Conservation (phyloP, 2,888 invertebrate genomes). For the Hesperia comma region DNA sequence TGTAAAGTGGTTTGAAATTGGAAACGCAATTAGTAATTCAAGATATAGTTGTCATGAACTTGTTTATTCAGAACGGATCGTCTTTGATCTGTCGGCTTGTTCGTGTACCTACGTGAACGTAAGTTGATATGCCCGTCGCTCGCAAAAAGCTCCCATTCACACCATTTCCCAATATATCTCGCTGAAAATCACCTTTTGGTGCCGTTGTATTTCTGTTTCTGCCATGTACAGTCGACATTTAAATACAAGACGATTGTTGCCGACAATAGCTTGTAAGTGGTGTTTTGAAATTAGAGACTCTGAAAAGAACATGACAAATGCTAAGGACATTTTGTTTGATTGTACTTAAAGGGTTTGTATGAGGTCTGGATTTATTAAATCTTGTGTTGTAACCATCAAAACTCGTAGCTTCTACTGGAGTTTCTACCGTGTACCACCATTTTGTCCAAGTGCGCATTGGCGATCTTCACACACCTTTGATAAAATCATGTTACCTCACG, state of each 20-base stretch:
- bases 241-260: slow-evolving; percentile 10
- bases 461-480: no score
- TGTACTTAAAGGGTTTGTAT: not conserved
- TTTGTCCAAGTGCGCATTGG: no score
- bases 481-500: no score
- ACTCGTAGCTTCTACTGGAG: no score
- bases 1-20: slow-evolving; percentile 42
- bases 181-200: slow-evolving; percentile 38
- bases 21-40: slow-evolving; percentile 49
- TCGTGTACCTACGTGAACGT: slow-evolving; percentile 38
- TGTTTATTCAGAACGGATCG: slow-evolving; percentile 61
- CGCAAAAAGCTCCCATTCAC: slow-evolving; percentile 49
- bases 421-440: no score
- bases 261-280: slow-evolving; percentile 7
- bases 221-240: slow-evolving; percentile 9
- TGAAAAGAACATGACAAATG: not conserved
- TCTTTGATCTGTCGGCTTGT: slow-evolving; percentile 50
- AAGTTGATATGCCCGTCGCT: slow-evolving; percentile 47
- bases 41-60: slow-evolving; percentile 48
- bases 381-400: no score
- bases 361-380: not conserved
- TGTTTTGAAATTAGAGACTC: not conserved
- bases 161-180: slow-evolving; percentile 46
- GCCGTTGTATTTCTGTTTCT: slow-evolving; percentile 23
- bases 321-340: not conserved